These are phyloP conservation scores for Caenorhabditis japonica DNA, from an alignment of 2,888 invertebrate species.

Conservation along the genomic window DNA sequence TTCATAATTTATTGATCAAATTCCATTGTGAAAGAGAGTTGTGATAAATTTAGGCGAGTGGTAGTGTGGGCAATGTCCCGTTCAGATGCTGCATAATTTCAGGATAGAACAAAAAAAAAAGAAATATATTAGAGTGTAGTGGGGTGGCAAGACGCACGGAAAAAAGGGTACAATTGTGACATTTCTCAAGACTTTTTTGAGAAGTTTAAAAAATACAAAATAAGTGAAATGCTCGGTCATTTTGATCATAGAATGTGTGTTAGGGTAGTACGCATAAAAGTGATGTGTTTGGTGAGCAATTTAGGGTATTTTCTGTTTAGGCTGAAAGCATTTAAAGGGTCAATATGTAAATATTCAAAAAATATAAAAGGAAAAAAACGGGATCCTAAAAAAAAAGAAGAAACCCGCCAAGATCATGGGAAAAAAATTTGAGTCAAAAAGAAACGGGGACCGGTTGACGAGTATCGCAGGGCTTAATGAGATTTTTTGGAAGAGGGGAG, in stretches of 20 bases:
- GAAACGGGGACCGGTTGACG: constrained; percentile 42
- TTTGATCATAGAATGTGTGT: constrained; percentile 4
- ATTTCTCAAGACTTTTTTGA: no score
- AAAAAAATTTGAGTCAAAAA: neutral
- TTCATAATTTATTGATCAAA: constrained; percentile 4
- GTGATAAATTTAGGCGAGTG: constrained; percentile 3
- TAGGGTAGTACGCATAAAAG: constrained; percentile 5
- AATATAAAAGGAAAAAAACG: neutral
- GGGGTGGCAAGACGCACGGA: constrained; percentile 10
- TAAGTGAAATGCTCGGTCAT: constrained; percentile 33
- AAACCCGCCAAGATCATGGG: constrained; percentile 28
- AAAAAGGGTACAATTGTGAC: constrained; percentile 7
- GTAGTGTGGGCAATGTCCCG: neutral
- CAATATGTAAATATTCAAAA: constrained; percentile 5
- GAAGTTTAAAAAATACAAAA: constrained; percentile 1
- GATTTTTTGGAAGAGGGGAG: constrained; percentile 2
- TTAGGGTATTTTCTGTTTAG: neutral
- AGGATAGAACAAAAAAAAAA: constrained; percentile 3
- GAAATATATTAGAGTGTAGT: no score
- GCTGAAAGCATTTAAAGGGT: constrained; percentile 26
- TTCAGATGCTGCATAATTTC: constrained; percentile 16
- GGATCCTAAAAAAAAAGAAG: no score
- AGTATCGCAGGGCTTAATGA: constrained; percentile 52
- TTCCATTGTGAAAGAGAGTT: constrained; percentile 2
- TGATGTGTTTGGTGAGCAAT: constrained; percentile 28